A percentile compares a stretch with the other conserved stretches of the same genome.
Conservation (phyloP, 2,113 vertebrate species). For the Psophia crepitans region DNA sequence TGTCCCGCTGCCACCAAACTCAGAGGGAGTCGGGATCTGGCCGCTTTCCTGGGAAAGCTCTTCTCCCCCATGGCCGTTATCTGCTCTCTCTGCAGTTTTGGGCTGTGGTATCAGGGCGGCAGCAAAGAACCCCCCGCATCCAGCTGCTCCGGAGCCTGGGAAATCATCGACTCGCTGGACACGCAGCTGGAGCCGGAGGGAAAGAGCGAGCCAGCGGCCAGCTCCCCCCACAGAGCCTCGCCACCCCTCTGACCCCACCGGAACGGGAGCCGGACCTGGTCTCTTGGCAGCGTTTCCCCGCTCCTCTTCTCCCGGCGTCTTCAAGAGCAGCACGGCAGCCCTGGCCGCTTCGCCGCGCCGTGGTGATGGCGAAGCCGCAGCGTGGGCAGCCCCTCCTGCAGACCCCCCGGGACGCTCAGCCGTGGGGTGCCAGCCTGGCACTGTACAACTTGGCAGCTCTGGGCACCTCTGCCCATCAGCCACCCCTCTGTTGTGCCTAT, state of each 20-base stretch:
- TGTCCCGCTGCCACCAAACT: not conserved
- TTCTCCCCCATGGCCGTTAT: not conserved
- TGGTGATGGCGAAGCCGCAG: not conserved
- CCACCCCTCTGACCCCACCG: not conserved
- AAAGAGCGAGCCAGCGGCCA: fast-evolving
- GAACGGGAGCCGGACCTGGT: not conserved
- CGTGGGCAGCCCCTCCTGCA: not conserved
- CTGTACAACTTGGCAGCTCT: not conserved
- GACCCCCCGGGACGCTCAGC: not conserved
- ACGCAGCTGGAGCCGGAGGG: not conserved
- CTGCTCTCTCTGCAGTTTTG: conserved; percentile 80
- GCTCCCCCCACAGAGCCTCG: not conserved
- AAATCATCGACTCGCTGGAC: conserved; percentile 78
- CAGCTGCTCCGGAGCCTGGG: conserved; percentile 79
- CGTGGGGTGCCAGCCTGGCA: not conserved
- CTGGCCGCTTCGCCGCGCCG: fast-evolving
- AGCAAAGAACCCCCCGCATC: conserved; percentile 43
- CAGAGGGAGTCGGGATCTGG: not conserved
- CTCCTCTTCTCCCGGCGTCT: not conserved
- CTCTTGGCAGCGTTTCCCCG: not conserved
- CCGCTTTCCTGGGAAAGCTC: not conserved
- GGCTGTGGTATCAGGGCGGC: conserved; percentile 79
- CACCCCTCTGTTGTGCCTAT: not conserved
- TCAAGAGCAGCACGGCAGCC: fast-evolving
- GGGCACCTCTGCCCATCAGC: not conserved